Percentiles rank a stretch among this genome's conserved stretches.
Evolutionary conservation across 2,797 vertebrate genomes (phyloP).

Genomic region (Phataginus tricuspis): DNA sequence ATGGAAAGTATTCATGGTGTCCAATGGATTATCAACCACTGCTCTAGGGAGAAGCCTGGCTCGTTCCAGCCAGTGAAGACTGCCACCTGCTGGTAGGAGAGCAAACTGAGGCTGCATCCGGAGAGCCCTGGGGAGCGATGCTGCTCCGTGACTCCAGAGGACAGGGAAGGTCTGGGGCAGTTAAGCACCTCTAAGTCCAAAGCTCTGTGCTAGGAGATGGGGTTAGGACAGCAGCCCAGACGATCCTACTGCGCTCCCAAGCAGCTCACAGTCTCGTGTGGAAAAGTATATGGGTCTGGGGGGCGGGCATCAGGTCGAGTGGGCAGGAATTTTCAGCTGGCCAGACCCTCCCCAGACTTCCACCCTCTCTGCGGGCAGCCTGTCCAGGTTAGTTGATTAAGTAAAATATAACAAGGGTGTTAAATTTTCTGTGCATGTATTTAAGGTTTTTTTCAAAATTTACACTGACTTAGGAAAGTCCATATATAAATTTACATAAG

Average conservation of each 20-base stretch:
- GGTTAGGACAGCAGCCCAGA: neutral
- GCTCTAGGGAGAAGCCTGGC: neutral
- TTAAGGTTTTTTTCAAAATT: constrained; percentile 11
- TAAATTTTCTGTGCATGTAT: neutral
- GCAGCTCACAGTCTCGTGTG: neutral
- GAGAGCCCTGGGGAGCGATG: neutral
- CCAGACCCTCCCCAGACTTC: neutral
- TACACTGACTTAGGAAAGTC: neutral
- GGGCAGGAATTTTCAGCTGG: neutral
- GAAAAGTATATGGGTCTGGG: neutral
- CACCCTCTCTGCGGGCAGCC: neutral
- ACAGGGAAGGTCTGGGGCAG: neutral
- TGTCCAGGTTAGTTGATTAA: neutral
- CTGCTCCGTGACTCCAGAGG: neutral
- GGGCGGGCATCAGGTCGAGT: neutral
- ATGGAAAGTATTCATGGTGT: neutral
- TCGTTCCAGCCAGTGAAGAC: neutral
- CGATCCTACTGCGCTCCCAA: neutral
- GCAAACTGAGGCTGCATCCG: neutral
- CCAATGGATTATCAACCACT: neutral
- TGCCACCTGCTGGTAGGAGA: constrained; percentile 65
- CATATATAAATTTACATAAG: neutral
- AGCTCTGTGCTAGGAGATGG: neutral
- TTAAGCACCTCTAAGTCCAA: neutral
- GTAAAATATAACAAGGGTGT: neutral